Evolutionary conservation across 64 coral and sea anemone genomes (phyloP), one percentile per base, ranked within the genome.

Genomic region (Orbicella faveolata): DNA sequence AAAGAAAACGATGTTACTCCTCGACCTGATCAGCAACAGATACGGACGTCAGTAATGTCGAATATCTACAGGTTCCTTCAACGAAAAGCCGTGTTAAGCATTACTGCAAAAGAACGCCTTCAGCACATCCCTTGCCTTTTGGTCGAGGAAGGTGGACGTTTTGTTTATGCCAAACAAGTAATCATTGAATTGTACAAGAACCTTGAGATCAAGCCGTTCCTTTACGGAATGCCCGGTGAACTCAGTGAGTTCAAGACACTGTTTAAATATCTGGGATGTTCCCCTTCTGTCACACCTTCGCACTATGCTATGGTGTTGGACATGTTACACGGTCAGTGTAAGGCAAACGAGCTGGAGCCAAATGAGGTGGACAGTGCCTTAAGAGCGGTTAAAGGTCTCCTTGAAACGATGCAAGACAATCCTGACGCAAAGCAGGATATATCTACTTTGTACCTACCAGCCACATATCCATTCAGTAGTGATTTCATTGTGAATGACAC

Each of bases 191-290:
- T 87, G 30, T 19, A 61, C 1, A 57, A 63, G 34, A 30, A 74
- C 9, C 44, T 61, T 59, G 88, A 90, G 81, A 87, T 94, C 63
- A 35, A 75, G 33, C 88, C 92, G 0, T 90, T 89, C 78, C 92
- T 94, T 66, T 94, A 94, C 52, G 92, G 79, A 36, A 36, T 75
- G 44, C 88, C 81, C 6, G 34, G 0, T 9, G 34, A 86, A 44
- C 17, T 94, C 34, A 63, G 37, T 23, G 6, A 85, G 34, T 90
- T 90, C 72, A 88, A 52, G 69, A 62, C 64, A 13, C 7, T 90
- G 9, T 94, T 94, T 86, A 59, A 94, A n/a, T 76, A 79, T 61
- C n/a, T 94, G 20, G 92, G 92, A 17, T 94, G 88, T 36, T 52
- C 92, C 9, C 30, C 26, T 59, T 84, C 75, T 25, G 92, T 75